Evolutionary conservation across 2,888 invertebrate genomes (phyloP).

Genomic region (Ormyrus rosae): DNA sequence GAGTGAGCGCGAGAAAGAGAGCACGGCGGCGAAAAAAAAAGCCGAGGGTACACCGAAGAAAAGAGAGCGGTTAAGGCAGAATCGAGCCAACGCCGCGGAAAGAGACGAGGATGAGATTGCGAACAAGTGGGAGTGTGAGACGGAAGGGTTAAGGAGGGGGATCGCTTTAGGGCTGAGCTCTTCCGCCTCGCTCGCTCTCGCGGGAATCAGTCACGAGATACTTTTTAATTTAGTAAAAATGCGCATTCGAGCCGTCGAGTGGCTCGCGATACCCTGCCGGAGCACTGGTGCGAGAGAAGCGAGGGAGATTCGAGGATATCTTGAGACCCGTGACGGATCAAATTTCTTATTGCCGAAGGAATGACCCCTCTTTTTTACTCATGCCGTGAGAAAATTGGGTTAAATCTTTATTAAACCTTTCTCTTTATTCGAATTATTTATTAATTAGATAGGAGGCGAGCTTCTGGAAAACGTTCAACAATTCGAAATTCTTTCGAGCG

Average conservation of each 20-base stretch:
- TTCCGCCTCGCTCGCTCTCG: conserved; percentile 57
- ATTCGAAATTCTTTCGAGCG: background rate
- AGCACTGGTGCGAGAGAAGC: background rate
- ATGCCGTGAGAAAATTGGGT: no score
- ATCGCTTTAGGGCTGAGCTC: conserved; percentile 66
- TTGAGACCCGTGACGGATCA: conserved; percentile 19
- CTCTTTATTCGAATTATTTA: background rate
- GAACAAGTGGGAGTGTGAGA: conserved; percentile 65
- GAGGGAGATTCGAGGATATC: conserved; percentile 2
- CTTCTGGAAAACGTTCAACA: background rate
- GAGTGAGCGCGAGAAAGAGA: conserved; percentile 64
- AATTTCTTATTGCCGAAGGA: conserved; percentile 26
- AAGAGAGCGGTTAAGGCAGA: conserved; percentile 62
- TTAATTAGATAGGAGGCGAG: background rate
- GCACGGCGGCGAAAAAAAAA: conserved; percentile 25
- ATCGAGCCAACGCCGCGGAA: conserved; percentile 59
- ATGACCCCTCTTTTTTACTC: background rate
- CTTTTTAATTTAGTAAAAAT: conserved; percentile 76
- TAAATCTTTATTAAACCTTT: background rate
- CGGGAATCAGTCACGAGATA: conserved; percentile 70
- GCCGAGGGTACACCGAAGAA: conserved; percentile 56
- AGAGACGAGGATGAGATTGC: conserved; percentile 59
- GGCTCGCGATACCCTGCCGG: background rate
- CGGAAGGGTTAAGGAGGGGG: conserved; percentile 36
- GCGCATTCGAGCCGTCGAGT: conserved; percentile 71